These are phyloP conservation scores for Gambusia affinis DNA, from an alignment of 2,113 vertebrate species.

Conservation along the genomic window DNA sequence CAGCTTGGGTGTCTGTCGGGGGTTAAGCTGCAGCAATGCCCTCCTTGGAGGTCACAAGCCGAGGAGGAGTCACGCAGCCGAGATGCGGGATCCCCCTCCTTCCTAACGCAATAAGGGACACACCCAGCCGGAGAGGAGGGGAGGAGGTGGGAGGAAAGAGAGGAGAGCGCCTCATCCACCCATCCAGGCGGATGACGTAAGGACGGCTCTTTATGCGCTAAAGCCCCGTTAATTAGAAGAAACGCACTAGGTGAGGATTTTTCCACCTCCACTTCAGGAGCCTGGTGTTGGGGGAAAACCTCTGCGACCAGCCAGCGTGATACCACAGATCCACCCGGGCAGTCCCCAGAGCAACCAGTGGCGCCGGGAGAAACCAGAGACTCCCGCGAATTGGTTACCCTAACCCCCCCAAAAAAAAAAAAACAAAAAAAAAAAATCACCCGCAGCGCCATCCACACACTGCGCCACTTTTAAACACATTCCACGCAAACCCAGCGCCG, in stretches of 20 bases:
- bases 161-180: conserved; percentile 60
- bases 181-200: conserved; percentile 69
- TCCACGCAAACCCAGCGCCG: background rate
- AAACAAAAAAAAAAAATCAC: conserved; percentile 3
- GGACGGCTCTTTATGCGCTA: conserved; percentile 17
- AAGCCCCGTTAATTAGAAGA: conserved; percentile 36
- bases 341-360: background rate
- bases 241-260: conserved; percentile 10
- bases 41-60: conserved; percentile 73
- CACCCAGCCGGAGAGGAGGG: conserved; percentile 71
- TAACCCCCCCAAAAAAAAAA: too few relatives aligned
- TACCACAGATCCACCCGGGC: background rate
- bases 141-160: conserved; percentile 54
- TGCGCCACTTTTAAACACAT: background rate
- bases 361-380: conserved; percentile 17
- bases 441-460: conserved; percentile 5
- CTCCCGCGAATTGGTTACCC: conserved; percentile 37
- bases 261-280: background rate
- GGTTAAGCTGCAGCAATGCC: conserved; percentile 40
- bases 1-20: conserved; percentile 5
- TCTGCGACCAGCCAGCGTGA: conserved; percentile 45
- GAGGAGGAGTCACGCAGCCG: conserved; percentile 59
- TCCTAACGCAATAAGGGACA: conserved; percentile 75
- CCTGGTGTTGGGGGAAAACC: conserved; percentile 21
- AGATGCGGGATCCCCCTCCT: conserved; percentile 78